Conservation (phyloP, 2,113 vertebrate genomes). For the Bungarus multicinctus region DNA sequence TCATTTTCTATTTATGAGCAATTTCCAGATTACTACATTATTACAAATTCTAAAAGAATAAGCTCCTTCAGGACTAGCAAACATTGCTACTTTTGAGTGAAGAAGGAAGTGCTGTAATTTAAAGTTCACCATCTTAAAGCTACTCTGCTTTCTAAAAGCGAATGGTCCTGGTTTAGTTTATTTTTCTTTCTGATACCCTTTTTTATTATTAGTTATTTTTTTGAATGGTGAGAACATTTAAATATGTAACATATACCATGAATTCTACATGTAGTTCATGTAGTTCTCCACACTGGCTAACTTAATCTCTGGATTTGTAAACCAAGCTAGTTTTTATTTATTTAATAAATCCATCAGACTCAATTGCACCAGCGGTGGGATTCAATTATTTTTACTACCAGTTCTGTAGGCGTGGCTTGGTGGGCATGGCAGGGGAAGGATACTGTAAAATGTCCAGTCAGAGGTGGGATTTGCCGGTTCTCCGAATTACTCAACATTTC, state of each 20-base stretch:
- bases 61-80: neutral
- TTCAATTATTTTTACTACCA: no score
- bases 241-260: neutral
- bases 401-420: no score
- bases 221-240: neutral
- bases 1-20: neutral
- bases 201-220: neutral
- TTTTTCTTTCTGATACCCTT: neutral
- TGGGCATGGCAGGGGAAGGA: no score
- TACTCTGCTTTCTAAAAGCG: neutral
- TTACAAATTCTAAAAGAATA: neutral
- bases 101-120: neutral
- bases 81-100: neutral
- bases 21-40: neutral
- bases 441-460: no score
- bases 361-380: conserved; percentile 14
- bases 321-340: neutral
- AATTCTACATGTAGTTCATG: neutral
- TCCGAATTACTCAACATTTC: no score
- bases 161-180: neutral
- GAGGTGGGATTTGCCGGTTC: no score
- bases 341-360: neutral
- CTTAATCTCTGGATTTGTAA: neutral
- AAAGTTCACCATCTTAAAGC: neutral
- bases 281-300: neutral